Evolutionary conservation across 2,888 invertebrate genomes (phyloP).

Genomic region (Tenthredo livida): DNA sequence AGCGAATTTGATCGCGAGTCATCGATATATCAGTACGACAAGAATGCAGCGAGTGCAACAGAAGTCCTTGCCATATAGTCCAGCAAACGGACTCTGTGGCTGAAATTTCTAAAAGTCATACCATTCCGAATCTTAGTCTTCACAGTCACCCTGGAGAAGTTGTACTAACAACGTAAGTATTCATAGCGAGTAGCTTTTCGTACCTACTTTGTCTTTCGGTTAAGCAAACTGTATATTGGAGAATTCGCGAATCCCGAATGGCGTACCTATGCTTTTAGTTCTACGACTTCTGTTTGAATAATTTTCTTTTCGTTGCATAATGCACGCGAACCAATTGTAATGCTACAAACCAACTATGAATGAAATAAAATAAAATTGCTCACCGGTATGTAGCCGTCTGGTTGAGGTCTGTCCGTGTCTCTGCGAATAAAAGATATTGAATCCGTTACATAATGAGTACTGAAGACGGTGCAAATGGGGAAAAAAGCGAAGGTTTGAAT

Average conservation of each 20-base stretch:
- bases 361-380: conserved; percentile 62
- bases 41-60: neutral
- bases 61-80: neutral
- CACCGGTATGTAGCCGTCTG: conserved; percentile 77
- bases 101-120: neutral
- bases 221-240: neutral
- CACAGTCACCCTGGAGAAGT: neutral
- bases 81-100: neutral
- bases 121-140: neutral
- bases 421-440: conserved; percentile 66
- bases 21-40: neutral
- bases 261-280: neutral
- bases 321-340: neutral
- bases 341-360: neutral
- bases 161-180: conserved; percentile 10
- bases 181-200: conserved; percentile 9
- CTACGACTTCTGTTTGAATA: neutral
- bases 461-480: neutral
- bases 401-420: conserved; percentile 73
- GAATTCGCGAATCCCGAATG: neutral
- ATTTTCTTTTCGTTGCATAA: conserved; percentile 11
- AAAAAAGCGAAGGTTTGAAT: neutral
- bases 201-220: conserved; percentile 13
- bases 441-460: neutral
- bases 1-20: neutral